These are phyloP conservation scores for Ypsolopha scabrella DNA, from an alignment of 2,888 invertebrate species.

Conservation along the genomic window DNA sequence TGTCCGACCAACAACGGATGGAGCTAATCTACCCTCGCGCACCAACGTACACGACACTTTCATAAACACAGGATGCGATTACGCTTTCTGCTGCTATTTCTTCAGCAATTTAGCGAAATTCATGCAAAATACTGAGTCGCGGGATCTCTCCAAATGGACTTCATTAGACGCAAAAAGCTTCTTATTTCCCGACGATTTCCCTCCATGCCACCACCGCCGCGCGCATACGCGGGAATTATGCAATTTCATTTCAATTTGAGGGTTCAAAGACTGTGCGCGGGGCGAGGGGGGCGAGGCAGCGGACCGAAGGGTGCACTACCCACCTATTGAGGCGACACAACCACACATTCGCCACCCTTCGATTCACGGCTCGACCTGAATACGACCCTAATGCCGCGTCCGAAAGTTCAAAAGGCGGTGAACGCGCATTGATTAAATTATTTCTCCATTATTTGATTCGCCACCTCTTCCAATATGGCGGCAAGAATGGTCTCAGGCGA, in stretches of 20 bases:
- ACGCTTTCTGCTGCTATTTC: conserved; percentile 2
- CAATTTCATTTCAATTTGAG: conserved; percentile 62
- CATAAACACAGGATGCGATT: background rate
- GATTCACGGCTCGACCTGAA: conserved; percentile 21
- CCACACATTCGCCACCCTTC: conserved; percentile 45
- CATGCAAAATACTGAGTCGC: conserved; percentile 15
- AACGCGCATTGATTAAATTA: conserved; percentile 50
- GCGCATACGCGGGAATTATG: conserved; percentile 40
- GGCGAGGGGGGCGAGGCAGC: conserved; percentile 9
- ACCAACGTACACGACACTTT: background rate
- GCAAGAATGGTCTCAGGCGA: conserved; percentile 22
- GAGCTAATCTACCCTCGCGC: background rate
- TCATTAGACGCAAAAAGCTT: conserved; percentile 48
- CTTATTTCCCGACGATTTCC: conserved; percentile 17
- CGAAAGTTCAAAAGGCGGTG: conserved; percentile 27
- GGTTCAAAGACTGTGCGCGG: conserved; percentile 18
- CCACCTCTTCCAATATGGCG: conserved; percentile 68
- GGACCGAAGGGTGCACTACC: conserved; percentile 12
- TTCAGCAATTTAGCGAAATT: conserved; percentile 6
- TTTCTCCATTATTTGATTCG: conserved; percentile 65
- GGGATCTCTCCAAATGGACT: conserved; percentile 31
- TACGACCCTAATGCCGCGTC: conserved; percentile 31
- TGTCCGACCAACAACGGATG: too few relatives aligned
- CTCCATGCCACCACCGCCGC: conserved; percentile 6
- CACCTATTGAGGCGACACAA: conserved; percentile 37